Conservation (phyloP, 2,113 vertebrate species). For the Pygoscelis antarcticus region DNA sequence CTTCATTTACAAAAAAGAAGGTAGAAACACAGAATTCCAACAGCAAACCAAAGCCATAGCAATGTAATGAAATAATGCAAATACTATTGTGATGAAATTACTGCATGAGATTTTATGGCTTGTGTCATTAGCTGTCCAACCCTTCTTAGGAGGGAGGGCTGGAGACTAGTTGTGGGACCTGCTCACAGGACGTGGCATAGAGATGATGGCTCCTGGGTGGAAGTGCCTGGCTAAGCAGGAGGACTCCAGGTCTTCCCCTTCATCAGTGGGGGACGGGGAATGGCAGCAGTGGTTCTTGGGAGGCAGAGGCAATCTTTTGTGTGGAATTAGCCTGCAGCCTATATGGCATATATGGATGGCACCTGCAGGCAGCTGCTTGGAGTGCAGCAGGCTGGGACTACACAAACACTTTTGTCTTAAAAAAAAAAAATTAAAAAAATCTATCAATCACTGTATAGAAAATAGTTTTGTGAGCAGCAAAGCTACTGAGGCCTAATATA, state of each 20-base stretch:
- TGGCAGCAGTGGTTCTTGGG: background rate
- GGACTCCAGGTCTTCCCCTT: background rate
- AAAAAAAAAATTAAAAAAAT: background rate
- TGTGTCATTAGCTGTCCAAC: background rate
- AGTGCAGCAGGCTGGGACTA: background rate
- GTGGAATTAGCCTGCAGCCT: background rate
- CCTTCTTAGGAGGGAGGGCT: background rate
- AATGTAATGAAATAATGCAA: background rate
- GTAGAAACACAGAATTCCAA: background rate
- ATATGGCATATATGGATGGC: background rate
- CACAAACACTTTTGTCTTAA: background rate
- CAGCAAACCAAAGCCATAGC: background rate
- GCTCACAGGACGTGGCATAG: fast-evolving
- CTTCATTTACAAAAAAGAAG: background rate
- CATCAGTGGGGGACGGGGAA: background rate
- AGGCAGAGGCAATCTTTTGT: background rate
- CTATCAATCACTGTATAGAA: background rate
- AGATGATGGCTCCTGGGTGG: background rate
- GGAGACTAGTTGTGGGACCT: background rate
- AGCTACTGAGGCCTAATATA: background rate
- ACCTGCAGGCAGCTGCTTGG: fast-evolving
- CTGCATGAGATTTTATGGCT: background rate
- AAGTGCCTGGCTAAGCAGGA: background rate
- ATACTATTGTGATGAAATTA: background rate
- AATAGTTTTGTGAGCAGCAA: background rate